Conservation (phyloP, 2,797 vertebrate genomes). For the Steatocranus sp. region DNA sequence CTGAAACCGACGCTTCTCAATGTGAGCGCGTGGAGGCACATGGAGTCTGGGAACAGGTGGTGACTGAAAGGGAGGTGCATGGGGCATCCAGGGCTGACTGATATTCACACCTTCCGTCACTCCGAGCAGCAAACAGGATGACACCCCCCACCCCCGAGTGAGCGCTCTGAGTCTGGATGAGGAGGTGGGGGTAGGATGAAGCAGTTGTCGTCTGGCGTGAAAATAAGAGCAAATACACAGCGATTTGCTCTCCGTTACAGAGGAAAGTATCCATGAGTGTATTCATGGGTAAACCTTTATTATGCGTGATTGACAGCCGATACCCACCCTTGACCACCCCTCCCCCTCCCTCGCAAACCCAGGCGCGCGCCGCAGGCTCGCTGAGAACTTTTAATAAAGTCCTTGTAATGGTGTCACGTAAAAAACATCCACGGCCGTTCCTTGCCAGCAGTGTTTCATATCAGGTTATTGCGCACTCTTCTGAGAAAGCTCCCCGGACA, state of each 20-base stretch:
- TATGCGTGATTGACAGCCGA: slow-evolving; percentile 20
- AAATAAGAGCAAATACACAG: slow-evolving; percentile 39
- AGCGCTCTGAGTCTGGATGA: slow-evolving; percentile 2
- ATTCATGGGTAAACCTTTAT: neutral
- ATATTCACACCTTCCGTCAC: slow-evolving; percentile 57
- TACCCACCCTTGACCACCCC: neutral
- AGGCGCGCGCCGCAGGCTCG: neutral
- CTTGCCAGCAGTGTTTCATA: neutral
- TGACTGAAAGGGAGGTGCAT: slow-evolving; percentile 25
- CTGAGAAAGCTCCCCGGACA: neutral
- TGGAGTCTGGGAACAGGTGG: slow-evolving; percentile 47
- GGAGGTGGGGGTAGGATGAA: neutral
- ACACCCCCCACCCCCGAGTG: neutral
- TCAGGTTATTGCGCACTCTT: neutral
- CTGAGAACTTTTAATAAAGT: neutral
- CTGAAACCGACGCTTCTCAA: neutral
- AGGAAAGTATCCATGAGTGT: neutral
- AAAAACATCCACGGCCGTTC: neutral
- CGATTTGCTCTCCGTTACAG: neutral
- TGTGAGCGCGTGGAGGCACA: neutral
- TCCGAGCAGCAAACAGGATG: slow-evolving; percentile 62
- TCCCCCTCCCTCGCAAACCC: neutral
- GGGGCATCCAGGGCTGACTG: slow-evolving; percentile 34
- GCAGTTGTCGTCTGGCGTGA: slow-evolving; percentile 32
- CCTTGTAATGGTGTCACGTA: slow-evolving; percentile 4